Evolutionary conservation across 1,140 invertebrate genomes (phyloP).

Genomic region (Cotesia vestalis): DNA sequence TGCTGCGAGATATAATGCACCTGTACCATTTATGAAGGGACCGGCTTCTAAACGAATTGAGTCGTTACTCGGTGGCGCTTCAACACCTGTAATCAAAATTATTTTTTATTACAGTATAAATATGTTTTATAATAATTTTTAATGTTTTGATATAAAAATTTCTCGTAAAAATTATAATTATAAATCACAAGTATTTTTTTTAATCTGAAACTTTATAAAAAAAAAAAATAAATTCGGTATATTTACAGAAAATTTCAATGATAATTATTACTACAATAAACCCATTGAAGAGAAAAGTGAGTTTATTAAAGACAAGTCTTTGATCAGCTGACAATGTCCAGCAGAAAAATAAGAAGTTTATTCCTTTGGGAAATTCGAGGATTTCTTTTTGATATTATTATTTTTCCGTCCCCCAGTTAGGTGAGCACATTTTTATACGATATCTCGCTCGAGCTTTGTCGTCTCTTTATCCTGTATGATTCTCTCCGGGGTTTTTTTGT

Average conservation of each 20-base stretch:
- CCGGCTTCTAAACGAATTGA: constrained; percentile 72
- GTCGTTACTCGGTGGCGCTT: constrained; percentile 70
- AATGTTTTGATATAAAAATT: too few species aligned
- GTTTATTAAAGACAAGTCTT: neutral
- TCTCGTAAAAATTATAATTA: too few species aligned
- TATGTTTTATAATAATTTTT: too few species aligned
- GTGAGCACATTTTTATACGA: constrained; percentile 29
- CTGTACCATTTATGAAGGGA: constrained; percentile 70
- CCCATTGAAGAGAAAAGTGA: neutral
- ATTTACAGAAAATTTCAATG: neutral
- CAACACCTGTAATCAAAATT: constrained; percentile 62
- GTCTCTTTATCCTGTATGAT: constrained; percentile 28
- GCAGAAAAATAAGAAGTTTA: constrained; percentile 23
- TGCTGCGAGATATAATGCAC: constrained; percentile 80
- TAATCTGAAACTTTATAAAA: too few species aligned
- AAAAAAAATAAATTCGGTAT: too few species aligned
- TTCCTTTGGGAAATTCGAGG: constrained; percentile 39
- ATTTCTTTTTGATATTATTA: constrained; percentile 27
- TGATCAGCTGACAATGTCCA: constrained; percentile 12
- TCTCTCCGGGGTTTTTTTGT: constrained; percentile 21
- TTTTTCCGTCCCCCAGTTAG: constrained; percentile 16
- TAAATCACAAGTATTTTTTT: too few species aligned
- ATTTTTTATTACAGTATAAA: constrained; percentile 2
- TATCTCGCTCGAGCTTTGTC: constrained; percentile 26
- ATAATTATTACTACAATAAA: too few species aligned